Base-by-base conservation (phyloP, 2,888 invertebrate species). In the Rugalucina vietnamica region DNA sequence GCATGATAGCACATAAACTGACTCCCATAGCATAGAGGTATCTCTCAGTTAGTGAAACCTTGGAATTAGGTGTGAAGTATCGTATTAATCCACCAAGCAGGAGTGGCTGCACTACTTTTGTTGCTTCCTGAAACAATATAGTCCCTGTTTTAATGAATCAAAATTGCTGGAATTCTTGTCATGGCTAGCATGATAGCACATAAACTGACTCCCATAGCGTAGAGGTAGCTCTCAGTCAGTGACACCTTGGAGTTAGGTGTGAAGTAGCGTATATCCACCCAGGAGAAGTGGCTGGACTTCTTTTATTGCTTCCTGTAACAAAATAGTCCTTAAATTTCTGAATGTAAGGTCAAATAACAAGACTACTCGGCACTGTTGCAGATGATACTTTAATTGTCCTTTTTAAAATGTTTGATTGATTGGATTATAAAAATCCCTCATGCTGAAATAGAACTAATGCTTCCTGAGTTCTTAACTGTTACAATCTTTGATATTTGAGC, bases 21-120 rank as follows among this genome's bases (percentile, higher is more conserved):
- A 94, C 91, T 0, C 93, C 94, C 79, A 89, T 96, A 0, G 98
- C 97, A 94, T 97, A 97, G 73, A 97, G 94, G 93, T 97, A 97
- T 0, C 98, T 98, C 36, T 97, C 93, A 2, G 79, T 73, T 54
- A 82, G 81, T 0, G 91, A 84, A 49, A 94, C 89, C 0, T 86
- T 87, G 4, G 91, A 91, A 34, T 91, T 89, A 5, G 93, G 91
- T 0, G 92, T 91, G 90, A 95, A 95, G 89, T 94, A 95, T 1
- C 95, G 92, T 14, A 95, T 94, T 65, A 95, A 88, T 4, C 93
- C 93, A 0, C 95, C 95, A 32, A 96, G 93, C 39, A 95, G 90
- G 10, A 95, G 77, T 0, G 96, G 95, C 88, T 96, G 96, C 8
- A 93, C 83, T 4, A 95, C 91, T 86, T 93, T 93, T 0, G 93